Evolutionary conservation across 1,140 invertebrate genomes (phyloP).

Genomic region (Eciton burchellii): DNA sequence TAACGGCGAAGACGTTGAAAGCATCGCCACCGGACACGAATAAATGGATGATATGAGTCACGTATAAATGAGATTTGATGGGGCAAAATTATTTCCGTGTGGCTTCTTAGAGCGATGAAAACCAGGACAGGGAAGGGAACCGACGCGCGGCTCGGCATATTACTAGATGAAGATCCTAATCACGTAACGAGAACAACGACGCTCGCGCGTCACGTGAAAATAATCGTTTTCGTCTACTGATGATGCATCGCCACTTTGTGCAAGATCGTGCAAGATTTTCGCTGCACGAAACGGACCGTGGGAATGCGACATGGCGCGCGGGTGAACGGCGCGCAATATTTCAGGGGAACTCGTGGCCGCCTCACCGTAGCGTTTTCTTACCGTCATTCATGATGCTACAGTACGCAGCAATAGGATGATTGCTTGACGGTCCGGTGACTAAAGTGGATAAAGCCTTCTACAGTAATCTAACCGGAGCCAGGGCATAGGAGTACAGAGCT

Average conservation of each 20-base stretch:
- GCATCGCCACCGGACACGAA: conserved; percentile 74
- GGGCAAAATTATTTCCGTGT: conserved; percentile 78
- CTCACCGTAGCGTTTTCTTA: conserved; percentile 81
- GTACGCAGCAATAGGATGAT: conserved; percentile 83
- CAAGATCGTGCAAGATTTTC: conserved; percentile 56
- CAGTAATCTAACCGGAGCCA: conserved; percentile 80
- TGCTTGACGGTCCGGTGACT: conserved; percentile 79
- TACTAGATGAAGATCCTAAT: neutral
- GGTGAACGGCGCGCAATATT: conserved; percentile 71
- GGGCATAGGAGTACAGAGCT: conserved; percentile 73
- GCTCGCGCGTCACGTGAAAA: neutral
- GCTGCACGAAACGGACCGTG: conserved; percentile 69
- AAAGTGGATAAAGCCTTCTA: conserved; percentile 84
- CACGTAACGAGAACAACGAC: neutral
- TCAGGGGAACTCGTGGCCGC: conserved; percentile 76
- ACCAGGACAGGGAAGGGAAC: neutral
- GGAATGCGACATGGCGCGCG: conserved; percentile 64
- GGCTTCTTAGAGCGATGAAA: conserved; percentile 65
- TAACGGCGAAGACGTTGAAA: conserved; percentile 69
- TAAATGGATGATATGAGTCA: conserved; percentile 79
- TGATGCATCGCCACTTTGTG: neutral
- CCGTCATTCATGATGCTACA: conserved; percentile 82
- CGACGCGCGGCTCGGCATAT: neutral
- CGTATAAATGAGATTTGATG: conserved; percentile 81
- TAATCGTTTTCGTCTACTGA: neutral